phyloP scores from a whole-genome alignment of 2,113 vertebrate genomes.

The Chlamydotis undulata region DNA sequence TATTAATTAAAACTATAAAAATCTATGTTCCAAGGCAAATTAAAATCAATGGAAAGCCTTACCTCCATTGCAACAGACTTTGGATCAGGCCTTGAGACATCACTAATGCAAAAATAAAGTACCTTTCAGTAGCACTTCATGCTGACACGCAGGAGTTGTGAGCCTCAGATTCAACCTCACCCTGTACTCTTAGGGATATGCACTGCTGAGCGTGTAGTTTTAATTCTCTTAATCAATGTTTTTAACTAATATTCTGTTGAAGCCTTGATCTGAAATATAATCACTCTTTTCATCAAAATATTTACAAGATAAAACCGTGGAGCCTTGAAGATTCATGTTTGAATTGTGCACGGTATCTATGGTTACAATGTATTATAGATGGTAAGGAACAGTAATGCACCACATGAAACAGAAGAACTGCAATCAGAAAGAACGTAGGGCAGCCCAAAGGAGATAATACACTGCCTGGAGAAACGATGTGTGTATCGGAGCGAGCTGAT shows the following conservation, averaged over 20 bases:
- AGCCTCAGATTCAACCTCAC: not conserved
- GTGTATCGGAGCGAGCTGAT: not conserved
- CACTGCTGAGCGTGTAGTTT: not conserved
- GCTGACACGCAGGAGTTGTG: not conserved
- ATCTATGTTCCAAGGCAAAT: not conserved
- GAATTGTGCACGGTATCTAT: constrained; percentile 31
- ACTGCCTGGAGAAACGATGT: not conserved
- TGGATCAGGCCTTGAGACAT: not conserved
- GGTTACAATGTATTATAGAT: constrained; percentile 10
- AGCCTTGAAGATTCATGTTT: not conserved
- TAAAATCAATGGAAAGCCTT: not conserved
- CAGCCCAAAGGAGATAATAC: not conserved
- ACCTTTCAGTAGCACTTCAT: not conserved
- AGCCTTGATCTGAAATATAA: not conserved
- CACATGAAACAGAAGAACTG: not conserved
- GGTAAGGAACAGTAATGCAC: not conserved
- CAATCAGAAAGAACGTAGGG: not conserved
- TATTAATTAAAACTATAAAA: not conserved
- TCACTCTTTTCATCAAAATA: constrained; percentile 52
- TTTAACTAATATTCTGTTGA: constrained; percentile 15
- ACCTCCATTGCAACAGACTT: not conserved
- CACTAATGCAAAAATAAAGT: not conserved
- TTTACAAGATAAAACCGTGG: not conserved
- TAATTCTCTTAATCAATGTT: constrained; percentile 8
- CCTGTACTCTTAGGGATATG: not conserved